Percentiles rank a stretch among this genome's conserved stretches.
Evolutionary conservation across 1,140 invertebrate genomes (phyloP).

Genomic region (Vollenhovia emeryi): DNA sequence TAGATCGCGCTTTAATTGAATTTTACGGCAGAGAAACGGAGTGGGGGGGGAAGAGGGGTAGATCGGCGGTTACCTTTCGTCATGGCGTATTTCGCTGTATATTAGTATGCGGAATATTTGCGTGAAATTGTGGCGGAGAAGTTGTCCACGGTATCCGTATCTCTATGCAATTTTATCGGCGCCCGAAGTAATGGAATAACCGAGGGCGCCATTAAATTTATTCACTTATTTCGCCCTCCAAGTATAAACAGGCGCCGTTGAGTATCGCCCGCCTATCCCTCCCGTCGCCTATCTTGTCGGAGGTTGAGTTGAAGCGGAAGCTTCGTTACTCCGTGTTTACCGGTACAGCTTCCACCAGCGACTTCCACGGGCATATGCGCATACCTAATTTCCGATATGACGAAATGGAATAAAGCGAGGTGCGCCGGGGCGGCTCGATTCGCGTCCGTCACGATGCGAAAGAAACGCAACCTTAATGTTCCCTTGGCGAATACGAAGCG

Average conservation of each 20-base stretch:
- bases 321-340: conserved; percentile 60
- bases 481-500: not conserved
- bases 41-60: not conserved
- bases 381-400: conserved; percentile 17
- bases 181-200: conserved; percentile 50
- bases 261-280: not conserved
- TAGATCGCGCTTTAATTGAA: conserved; percentile 51
- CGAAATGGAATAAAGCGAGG: not conserved
- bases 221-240: conserved; percentile 69
- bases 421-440: not conserved
- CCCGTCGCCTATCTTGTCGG: conserved; percentile 3
- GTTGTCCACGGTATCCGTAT: conserved; percentile 37
- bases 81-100: conserved; percentile 12
- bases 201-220: conserved; percentile 74
- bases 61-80: conserved; percentile 5
- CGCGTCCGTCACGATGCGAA: not conserved
- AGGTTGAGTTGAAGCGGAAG: conserved; percentile 31
- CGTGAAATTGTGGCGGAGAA: conserved; percentile 23
- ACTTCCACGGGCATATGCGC: conserved; percentile 27
- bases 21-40: too few species aligned
- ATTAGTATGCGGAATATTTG: conserved; percentile 48
- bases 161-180: conserved; percentile 50
- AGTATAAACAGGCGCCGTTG: conserved; percentile 53
- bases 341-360: not conserved
- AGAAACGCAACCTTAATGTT: not conserved